Conservation (phyloP, 2,113 vertebrate genomes). For the Hemiprocne comata region DNA sequence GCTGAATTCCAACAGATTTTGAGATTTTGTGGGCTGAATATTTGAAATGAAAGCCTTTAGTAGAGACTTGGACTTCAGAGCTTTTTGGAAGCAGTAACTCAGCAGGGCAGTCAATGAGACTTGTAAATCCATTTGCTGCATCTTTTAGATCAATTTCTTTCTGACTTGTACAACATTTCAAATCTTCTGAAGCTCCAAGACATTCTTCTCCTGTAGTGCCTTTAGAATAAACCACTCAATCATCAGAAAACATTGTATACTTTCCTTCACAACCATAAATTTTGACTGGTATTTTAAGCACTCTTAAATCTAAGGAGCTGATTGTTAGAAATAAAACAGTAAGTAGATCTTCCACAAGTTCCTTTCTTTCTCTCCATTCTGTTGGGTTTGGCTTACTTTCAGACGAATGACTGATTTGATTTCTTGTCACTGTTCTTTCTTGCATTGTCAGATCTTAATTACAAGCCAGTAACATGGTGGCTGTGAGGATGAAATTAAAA, state of each 20-base stretch:
- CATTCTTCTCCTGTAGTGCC: background rate
- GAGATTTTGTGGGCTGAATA: background rate
- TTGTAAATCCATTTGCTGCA: conserved; percentile 27
- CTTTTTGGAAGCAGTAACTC: conserved; percentile 4
- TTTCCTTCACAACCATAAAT: background rate
- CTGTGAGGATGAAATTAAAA: background rate
- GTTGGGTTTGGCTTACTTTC: background rate
- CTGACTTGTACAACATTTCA: background rate
- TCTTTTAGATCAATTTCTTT: conserved; percentile 42
- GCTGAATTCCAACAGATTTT: background rate
- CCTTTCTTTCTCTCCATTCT: background rate
- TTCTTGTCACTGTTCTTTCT: background rate
- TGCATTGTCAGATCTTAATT: background rate
- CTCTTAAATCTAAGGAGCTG: background rate
- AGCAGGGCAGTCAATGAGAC: background rate
- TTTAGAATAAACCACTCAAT: conserved; percentile 20
- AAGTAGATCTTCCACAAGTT: background rate
- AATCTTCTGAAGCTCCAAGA: background rate
- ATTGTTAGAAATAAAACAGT: conserved; percentile 5
- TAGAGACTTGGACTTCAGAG: background rate
- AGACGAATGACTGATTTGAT: background rate
- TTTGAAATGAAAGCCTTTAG: background rate
- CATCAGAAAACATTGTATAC: background rate
- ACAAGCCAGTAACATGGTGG: background rate
- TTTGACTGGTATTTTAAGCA: conserved; percentile 1